A percentile compares a stretch with the other conserved stretches of the same genome.
Conservation (phyloP, 2,113 vertebrate species). For the Tetraodon nigroviridis region DNA sequence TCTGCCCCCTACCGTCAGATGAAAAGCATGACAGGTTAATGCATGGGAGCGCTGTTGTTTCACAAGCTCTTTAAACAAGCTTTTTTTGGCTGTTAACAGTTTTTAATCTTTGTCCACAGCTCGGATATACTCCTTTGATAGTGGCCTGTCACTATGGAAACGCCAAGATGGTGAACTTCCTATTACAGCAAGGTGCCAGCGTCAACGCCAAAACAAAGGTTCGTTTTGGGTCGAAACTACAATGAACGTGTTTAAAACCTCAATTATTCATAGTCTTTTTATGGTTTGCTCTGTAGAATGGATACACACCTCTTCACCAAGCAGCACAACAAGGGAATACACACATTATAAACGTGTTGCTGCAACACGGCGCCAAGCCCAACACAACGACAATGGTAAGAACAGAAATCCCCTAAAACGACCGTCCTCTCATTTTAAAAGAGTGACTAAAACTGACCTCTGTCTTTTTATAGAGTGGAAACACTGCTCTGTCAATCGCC, state of each 20-base stretch:
- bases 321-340: conserved; percentile 97
- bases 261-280: neutral
- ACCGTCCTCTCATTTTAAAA: neutral
- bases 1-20: conserved; percentile 26
- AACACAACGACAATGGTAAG: conserved; percentile 89
- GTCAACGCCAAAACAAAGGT: conserved; percentile 95
- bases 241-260: neutral
- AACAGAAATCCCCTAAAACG: conserved; percentile 2
- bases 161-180: conserved; percentile 95
- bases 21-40: conserved; percentile 5
- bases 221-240: neutral
- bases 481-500: conserved; percentile 95
- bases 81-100: neutral
- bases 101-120: conserved; percentile 61
- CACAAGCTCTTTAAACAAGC: too few species aligned
- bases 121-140: conserved; percentile 94
- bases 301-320: conserved; percentile 95
- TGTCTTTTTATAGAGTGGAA: conserved; percentile 84
- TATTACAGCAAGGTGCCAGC: conserved; percentile 88
- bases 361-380: conserved; percentile 90
- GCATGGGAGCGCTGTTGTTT: too few species aligned
- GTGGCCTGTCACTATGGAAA: conserved; percentile 98
- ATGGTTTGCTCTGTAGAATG: conserved; percentile 74
- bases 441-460: neutral
- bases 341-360: conserved; percentile 91